Evolutionary conservation across 2,113 vertebrate genomes (phyloP), one percentile per base, ranked within the genome.

Genomic region (Felis catus): DNA sequence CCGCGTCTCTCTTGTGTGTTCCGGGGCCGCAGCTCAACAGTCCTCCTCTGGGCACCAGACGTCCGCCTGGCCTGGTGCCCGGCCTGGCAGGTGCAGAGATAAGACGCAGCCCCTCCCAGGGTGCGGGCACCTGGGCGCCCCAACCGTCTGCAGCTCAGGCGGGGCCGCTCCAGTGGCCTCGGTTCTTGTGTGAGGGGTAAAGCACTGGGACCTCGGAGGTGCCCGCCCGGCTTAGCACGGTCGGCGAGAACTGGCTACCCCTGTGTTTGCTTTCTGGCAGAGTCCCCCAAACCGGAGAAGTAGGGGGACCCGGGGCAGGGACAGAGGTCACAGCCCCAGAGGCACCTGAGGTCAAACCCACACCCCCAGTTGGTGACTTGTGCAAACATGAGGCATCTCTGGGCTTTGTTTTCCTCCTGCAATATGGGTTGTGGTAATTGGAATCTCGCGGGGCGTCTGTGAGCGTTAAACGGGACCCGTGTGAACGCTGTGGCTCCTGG

Each of bases 381-480:
- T 23, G 33, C 33, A 4, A 3, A 23, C 31, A 19, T 11, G 12
- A 33, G 7, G 36, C 66, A 14, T 10, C 68, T 45, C 51, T 12
- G 23, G n/a, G 33, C 76, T 51, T 87, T 33, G 18, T 31, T 74
- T 68, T 18, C 68, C 53, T 74, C 33, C 87, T 65, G 12, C 51
- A 21, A n/a, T 41, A 21, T 0, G 19, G 18, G 45, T 13, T 33
- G 9, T 27, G 0, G 0, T 39, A 48, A 74, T 9, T 39, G 0
- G 18, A 2, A 9, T 53, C 13, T 86, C 7, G 1, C 4, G 1
- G 53, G 53, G 39, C 10, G 0, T 39, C 23, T 39, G 11, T 65
- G 55, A 16, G 31, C 39, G 1, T 33, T 18, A 41, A 12, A 14
- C 0, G 4, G 58, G 45, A 5, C 7, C 0, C 2, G 13, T 10